A percentile compares a stretch with the other conserved stretches of the same genome.
phyloP scores from a whole-genome alignment of 2,797 vertebrate genomes.

The Halcyon chelicuti region DNA sequence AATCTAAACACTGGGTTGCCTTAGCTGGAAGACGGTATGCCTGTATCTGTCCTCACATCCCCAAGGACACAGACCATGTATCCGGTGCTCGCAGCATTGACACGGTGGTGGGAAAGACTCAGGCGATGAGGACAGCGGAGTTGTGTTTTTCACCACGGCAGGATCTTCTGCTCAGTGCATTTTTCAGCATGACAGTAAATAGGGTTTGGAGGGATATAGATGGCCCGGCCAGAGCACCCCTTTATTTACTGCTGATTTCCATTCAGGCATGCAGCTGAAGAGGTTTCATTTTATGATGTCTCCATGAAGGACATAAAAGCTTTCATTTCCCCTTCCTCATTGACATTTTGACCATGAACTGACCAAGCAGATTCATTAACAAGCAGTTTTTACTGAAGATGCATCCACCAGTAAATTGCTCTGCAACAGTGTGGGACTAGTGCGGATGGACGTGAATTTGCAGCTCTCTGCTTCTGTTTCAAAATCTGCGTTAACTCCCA shows the following conservation, averaged over 20 bases:
- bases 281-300: background rate
- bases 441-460: background rate
- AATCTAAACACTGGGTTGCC: background rate
- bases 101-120: background rate
- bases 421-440: background rate
- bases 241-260: background rate
- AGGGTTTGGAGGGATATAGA: background rate
- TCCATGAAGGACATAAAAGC: background rate
- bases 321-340: background rate
- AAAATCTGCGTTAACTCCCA: constrained; percentile 18
- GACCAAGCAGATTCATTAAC: background rate
- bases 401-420: background rate
- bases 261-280: rapidly evolving
- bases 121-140: background rate
- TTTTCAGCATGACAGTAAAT: background rate
- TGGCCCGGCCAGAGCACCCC: background rate
- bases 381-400: background rate
- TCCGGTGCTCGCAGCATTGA: rapidly evolving
- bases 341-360: background rate
- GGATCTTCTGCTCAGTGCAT: background rate
- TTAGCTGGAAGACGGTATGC: background rate
- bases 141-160: background rate
- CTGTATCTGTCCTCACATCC: background rate
- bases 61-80: rapidly evolving
- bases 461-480: background rate